These are phyloP conservation scores for Agriopis aurantiaria DNA, from an alignment of 2,888 invertebrate genomes.

Conservation along the genomic window DNA sequence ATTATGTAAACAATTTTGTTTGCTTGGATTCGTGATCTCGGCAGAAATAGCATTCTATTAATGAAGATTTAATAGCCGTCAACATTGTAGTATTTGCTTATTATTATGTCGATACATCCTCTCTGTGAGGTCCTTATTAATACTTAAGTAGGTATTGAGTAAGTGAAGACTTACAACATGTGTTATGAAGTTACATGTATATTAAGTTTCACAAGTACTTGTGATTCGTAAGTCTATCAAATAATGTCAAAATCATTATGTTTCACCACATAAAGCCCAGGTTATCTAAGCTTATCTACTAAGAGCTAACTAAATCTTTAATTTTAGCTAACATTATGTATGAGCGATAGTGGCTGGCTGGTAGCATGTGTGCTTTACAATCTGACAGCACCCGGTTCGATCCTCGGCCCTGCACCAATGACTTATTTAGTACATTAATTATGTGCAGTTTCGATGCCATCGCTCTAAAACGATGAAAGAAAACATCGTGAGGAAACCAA, in stretches of 20 bases:
- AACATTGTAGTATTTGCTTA: background rate
- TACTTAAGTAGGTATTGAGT: background rate
- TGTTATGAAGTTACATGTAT: background rate
- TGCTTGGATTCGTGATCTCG: background rate
- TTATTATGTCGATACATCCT: background rate
- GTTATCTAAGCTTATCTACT: conserved; percentile 1
- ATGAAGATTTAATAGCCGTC: conserved; percentile 14
- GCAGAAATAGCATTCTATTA: conserved; percentile 18
- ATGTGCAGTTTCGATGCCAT: too few species aligned
- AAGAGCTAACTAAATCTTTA: background rate
- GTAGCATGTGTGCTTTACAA: too few species aligned
- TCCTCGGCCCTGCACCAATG: too few species aligned
- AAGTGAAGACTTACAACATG: background rate
- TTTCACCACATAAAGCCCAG: background rate
- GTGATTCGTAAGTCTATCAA: background rate
- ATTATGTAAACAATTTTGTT: background rate
- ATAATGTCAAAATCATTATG: background rate
- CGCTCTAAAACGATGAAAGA: too few species aligned
- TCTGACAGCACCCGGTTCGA: too few species aligned
- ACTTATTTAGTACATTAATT: too few species aligned
- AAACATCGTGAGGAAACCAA: too few species aligned
- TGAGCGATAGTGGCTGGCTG: too few species aligned
- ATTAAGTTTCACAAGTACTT: conserved; percentile 1
- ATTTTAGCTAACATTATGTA: background rate
- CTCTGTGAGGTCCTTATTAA: conserved; percentile 20